phyloP scores from a whole-genome alignment of 2,797 vertebrate genomes.

The Petrocephalus schoutedeni region DNA sequence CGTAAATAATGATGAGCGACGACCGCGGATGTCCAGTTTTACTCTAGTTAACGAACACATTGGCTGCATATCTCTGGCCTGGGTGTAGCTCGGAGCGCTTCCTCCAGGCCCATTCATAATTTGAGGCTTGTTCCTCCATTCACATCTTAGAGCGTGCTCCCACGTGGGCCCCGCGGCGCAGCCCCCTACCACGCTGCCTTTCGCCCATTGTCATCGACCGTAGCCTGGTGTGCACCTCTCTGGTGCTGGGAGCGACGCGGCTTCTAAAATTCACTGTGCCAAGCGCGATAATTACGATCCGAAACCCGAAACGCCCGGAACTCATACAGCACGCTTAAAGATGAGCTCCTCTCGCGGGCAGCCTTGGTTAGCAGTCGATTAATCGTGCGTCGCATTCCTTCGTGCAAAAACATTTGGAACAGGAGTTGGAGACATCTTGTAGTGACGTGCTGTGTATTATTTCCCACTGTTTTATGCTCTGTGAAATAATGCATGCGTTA shows the following conservation, averaged over 20 bases:
- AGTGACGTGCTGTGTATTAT: background rate
- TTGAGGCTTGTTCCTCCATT: slow-evolving; percentile 8
- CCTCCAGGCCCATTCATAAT: background rate
- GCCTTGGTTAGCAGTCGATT: background rate
- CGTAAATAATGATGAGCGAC: background rate
- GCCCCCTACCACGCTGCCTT: background rate
- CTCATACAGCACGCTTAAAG: background rate
- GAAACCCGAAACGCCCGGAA: background rate
- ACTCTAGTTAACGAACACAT: background rate
- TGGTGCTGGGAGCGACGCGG: background rate
- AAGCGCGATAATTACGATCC: background rate
- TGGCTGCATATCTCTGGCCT: background rate
- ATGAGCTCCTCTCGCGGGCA: background rate
- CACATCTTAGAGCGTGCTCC: background rate
- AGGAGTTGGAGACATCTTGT: background rate
- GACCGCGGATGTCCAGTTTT: background rate
- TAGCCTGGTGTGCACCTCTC: background rate
- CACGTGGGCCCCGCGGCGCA: background rate
- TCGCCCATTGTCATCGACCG: background rate
- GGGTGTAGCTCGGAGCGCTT: background rate
- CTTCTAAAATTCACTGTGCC: background rate
- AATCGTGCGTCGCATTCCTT: background rate
- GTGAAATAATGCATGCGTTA: background rate
- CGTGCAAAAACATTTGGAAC: background rate
- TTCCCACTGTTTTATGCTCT: background rate